These are phyloP conservation scores for Aphis gossypii DNA, from an alignment of 1,140 invertebrate genomes.

Conservation along the genomic window DNA sequence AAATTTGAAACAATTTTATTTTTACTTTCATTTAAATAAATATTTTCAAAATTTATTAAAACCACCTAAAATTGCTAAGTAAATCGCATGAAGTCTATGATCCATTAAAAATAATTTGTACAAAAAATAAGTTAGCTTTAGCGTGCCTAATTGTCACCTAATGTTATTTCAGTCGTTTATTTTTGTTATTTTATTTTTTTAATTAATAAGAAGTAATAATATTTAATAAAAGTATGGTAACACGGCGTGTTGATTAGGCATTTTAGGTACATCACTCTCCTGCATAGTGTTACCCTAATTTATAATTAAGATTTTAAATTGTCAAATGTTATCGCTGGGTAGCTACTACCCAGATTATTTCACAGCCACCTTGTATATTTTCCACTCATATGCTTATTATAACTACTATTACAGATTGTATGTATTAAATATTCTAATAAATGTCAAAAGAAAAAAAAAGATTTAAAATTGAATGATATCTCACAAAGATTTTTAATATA, in stretches of 20 bases:
- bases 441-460: too few relatives aligned
- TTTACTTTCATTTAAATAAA: not conserved
- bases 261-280: not conserved
- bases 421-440: too few relatives aligned
- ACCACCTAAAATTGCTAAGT: not conserved
- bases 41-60: not conserved
- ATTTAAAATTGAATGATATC: not conserved
- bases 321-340: too few relatives aligned
- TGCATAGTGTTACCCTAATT: not conserved
- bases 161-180: not conserved
- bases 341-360: too few relatives aligned
- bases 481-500: not conserved
- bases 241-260: not conserved
- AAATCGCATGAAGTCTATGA: not conserved
- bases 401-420: too few relatives aligned
- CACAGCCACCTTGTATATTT: too few relatives aligned
- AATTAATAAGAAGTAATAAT: too few relatives aligned
- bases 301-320: not conserved
- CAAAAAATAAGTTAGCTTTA: not conserved
- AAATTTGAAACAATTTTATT: not conserved
- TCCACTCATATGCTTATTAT: too few relatives aligned
- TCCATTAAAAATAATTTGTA: not conserved
- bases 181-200: too few relatives aligned
- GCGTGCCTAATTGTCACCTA: accelerated
- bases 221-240: not conserved